Percentiles rank a stretch among this genome's conserved stretches.
These are phyloP conservation scores for Girardinichthys multiradiatus DNA, from an alignment of 2,113 vertebrate species.

Conservation along the genomic window DNA sequence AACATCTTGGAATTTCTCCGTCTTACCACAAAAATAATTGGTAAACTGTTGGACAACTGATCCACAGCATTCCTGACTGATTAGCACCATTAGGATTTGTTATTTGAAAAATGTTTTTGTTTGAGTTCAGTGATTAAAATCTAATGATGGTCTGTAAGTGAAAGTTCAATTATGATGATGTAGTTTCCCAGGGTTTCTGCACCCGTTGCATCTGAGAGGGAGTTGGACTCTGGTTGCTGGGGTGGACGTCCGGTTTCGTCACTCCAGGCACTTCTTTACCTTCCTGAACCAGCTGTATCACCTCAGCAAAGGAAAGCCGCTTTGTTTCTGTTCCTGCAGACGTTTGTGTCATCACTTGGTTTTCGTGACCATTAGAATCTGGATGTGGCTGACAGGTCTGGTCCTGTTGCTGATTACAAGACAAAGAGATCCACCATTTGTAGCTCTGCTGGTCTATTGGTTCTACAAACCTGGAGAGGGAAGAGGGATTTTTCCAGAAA, in stretches of 20 bases:
- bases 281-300: conserved; percentile 78
- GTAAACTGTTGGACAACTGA: too few relatives aligned
- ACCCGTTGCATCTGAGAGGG: conserved; percentile 74
- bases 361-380: conserved; percentile 21
- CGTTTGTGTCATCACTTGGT: background rate
- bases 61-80: too few relatives aligned
- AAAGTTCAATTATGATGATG: conserved; percentile 23
- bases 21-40: too few relatives aligned
- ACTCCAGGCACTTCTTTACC: conserved; percentile 79
- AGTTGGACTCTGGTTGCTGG: conserved; percentile 75
- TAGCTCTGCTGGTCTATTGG: conserved; percentile 66
- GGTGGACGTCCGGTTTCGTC: conserved; percentile 65
- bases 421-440: conserved; percentile 48
- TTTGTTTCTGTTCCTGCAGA: conserved; percentile 1
- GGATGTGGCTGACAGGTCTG: background rate
- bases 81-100: too few relatives aligned
- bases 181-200: conserved; percentile 79
- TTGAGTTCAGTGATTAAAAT: background rate
- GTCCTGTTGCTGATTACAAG: conserved; percentile 13
- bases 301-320: conserved; percentile 77
- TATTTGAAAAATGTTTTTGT: background rate
- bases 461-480: conserved; percentile 72
- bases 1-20: too few relatives aligned
- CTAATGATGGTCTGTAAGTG: background rate
- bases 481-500: background rate